Evolutionary conservation across 2,888 invertebrate species (phyloP), one percentile per base, ranked within the genome.

Genomic region (Autographa gamma): DNA sequence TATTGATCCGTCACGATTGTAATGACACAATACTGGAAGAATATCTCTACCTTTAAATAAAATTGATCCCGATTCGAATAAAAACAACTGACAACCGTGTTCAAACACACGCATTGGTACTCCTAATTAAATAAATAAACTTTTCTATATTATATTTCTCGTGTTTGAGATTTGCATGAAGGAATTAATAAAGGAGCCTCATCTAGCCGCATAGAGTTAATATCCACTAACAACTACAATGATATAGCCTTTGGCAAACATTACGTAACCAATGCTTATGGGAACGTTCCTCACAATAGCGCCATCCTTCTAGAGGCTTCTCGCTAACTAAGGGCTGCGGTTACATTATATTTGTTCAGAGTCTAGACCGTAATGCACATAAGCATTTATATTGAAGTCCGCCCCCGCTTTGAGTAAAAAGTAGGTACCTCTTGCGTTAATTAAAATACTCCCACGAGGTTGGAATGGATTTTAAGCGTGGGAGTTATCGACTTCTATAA

Each of bases 1-100:
- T 81, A 88, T 74, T 81, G 76, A 85, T 84, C 80, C 76, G 89
- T 86, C 82, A 83, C 84, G 84, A 86, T 82, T 85, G 79, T 77
- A 77, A 71, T 72, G 54, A 16, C 60, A 63, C 63, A 43, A 54
- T 41, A 34, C 14, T 38, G 18, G 34, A n/a, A 0, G 48, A 48
- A 48, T 19, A 13, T 25, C 14, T 13, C 5, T 9, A 11, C 9
- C 18, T 9, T 56, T 13, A 5, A 56, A n/a, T n/a, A n/a, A n/a
- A n/a, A 19, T 11, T 11, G 19, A 25, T 56, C 8, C 54, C 3
- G 19, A 54, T 11, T 54, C 5, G 8, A 19, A 54, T 19, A 5
- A 18, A 8, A 1, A 54, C 54, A 18, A 19, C 16, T 43, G 14
- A 14, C 43, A 43, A 14, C 13, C 41, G 14, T 41, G 41, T 43